These are phyloP conservation scores for Pseudocheirus occidentalis DNA, from an alignment of 2,797 vertebrate species.

Conservation along the genomic window DNA sequence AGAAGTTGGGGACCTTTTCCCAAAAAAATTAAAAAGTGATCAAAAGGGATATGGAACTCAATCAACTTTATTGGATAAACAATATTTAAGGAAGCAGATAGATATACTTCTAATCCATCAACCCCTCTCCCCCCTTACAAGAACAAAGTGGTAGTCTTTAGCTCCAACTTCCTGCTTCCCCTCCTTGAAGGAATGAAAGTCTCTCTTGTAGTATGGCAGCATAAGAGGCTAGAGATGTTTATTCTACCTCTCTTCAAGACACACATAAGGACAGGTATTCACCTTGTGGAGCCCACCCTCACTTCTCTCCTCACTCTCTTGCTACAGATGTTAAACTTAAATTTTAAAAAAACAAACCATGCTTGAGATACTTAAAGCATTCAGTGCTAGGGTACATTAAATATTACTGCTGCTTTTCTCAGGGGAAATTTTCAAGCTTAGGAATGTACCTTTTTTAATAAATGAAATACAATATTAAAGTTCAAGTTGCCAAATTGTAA, in stretches of 20 bases:
- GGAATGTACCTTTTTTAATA: neutral
- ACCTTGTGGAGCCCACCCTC: neutral
- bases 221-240: neutral
- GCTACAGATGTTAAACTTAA: neutral
- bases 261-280: neutral
- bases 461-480: constrained; percentile 31
- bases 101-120: neutral
- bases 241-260: neutral
- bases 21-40: no score
- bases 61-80: neutral
- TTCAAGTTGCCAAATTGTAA: neutral
- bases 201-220: neutral
- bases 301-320: neutral
- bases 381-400: neutral
- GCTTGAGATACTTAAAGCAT: neutral
- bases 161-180: neutral
- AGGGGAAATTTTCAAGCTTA: constrained; percentile 18
- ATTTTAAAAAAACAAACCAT: neutral
- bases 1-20: neutral
- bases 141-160: neutral
- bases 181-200: neutral
- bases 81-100: neutral
- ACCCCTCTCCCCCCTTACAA: neutral
- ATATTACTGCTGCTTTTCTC: neutral
- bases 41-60: neutral